Evolutionary conservation across 2,797 vertebrate genomes (phyloP).

Genomic region (Trachops cirrhosus): DNA sequence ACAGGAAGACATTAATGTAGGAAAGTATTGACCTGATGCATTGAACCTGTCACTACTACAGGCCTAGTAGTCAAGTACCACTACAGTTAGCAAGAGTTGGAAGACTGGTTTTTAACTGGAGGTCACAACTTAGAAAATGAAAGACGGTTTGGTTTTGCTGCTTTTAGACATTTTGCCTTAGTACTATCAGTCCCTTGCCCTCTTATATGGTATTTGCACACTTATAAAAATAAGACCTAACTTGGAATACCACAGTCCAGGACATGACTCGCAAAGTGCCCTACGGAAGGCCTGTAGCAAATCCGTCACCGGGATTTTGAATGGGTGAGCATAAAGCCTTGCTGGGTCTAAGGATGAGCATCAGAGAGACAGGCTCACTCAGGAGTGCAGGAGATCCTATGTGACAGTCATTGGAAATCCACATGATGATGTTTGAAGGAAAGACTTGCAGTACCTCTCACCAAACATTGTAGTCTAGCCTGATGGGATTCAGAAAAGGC

Average conservation of each 20-base stretch:
- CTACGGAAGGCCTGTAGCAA: not conserved
- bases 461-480: not conserved
- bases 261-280: not conserved
- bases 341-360: not conserved
- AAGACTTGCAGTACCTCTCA: not conserved
- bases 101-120: slow-evolving; percentile 36
- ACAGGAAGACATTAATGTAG: slow-evolving; percentile 58
- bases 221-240: slow-evolving; percentile 23
- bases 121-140: slow-evolving; percentile 45
- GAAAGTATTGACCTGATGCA: slow-evolving; percentile 53
- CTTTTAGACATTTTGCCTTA: not conserved
- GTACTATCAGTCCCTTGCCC: not conserved
- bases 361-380: not conserved
- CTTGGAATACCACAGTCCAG: not conserved
- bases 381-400: not conserved
- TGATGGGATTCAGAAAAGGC: not conserved
- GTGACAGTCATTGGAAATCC: not conserved
- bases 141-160: not conserved
- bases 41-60: not conserved
- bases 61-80: not conserved
- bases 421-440: not conserved
- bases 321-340: not conserved
- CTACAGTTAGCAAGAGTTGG: not conserved
- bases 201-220: not conserved
- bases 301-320: not conserved